Evolutionary conservation across 2,797 vertebrate genomes (phyloP).

Genomic region (Australoheros facetus): DNA sequence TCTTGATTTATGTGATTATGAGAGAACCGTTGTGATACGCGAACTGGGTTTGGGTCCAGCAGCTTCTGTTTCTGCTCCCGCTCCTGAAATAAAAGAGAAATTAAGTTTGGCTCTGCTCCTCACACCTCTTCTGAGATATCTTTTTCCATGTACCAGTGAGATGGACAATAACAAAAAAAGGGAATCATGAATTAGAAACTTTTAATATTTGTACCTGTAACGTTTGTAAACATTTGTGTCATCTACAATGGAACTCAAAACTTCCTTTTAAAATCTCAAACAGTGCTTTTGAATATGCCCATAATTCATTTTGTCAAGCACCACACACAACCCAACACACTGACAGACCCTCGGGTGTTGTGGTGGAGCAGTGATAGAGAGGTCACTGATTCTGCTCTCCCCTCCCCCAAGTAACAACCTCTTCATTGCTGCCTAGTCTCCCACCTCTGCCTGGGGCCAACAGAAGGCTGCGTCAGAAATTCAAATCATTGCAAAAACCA

Average conservation of each 20-base stretch:
- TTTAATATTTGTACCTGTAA: fast-evolving
- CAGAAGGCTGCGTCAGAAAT: background rate
- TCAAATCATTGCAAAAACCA: background rate
- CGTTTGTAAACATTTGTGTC: no score
- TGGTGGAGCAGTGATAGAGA: conserved; percentile 24
- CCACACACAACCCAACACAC: conserved; percentile 17
- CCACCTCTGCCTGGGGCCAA: background rate
- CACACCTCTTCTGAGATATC: background rate
- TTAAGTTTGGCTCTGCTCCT: background rate
- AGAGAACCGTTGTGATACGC: conserved; percentile 82
- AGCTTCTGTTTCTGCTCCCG: conserved; percentile 87
- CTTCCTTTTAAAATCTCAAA: background rate
- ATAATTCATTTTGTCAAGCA: background rate
- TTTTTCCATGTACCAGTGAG: background rate
- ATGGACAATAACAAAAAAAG: background rate
- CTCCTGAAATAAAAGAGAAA: conserved; percentile 75
- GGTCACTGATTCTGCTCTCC: conserved; percentile 50
- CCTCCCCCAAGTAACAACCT: conserved; percentile 38
- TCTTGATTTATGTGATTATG: conserved; percentile 79
- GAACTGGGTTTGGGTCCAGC: conserved; percentile 81
- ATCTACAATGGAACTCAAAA: background rate
- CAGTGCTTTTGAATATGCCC: background rate
- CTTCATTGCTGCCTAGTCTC: conserved; percentile 28
- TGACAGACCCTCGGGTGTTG: conserved; percentile 48
- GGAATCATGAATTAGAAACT: fast-evolving